Percentiles rank a stretch among this genome's conserved stretches.
Evolutionary conservation across 2,797 vertebrate species (phyloP).

Genomic region (Gymnocypris eckloni): DNA sequence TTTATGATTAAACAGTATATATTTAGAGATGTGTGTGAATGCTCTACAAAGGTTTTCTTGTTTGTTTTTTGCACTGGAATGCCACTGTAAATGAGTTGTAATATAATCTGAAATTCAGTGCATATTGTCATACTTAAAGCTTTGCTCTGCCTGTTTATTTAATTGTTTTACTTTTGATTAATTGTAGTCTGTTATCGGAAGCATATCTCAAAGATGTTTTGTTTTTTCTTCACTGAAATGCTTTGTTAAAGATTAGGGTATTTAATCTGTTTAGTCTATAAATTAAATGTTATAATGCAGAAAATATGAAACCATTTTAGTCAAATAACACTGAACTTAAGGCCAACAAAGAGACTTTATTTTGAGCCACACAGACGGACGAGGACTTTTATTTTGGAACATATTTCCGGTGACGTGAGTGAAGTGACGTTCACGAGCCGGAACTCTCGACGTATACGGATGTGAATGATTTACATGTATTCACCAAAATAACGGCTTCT

Average conservation of each 20-base stretch:
- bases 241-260: neutral
- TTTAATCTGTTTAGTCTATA: neutral
- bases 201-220: neutral
- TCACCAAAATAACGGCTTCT: too few species aligned
- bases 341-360: neutral
- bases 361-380: too few species aligned
- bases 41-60: neutral
- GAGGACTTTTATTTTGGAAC: constrained; percentile 27
- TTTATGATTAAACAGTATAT: neutral
- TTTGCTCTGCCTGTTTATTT: neutral
- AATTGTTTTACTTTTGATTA: too few species aligned
- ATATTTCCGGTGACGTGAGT: neutral
- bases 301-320: neutral
- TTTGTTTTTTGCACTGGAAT: neutral
- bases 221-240: neutral
- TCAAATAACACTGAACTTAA: neutral
- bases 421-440: neutral
- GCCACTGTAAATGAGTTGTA: neutral
- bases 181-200: neutral
- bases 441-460: neutral
- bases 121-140: neutral
- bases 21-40: neutral
- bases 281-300: neutral
- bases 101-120: neutral
- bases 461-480: neutral